Percentiles rank a stretch among this genome's conserved stretches.
These are phyloP conservation scores for Murina feae DNA, from an alignment of 2,113 vertebrate genomes.

Conservation along the genomic window DNA sequence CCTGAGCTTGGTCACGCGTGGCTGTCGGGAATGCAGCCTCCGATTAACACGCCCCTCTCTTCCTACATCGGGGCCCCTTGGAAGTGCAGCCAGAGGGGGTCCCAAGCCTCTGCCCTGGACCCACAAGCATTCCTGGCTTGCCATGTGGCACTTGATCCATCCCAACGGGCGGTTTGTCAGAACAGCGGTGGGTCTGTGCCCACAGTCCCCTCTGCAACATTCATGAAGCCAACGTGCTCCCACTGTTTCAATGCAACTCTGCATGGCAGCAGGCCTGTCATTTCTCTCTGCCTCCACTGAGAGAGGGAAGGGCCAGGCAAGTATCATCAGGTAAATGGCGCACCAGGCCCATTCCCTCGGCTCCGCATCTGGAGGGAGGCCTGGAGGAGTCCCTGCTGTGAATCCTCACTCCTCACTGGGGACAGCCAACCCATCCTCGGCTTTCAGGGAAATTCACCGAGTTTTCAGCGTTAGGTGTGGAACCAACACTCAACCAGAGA, in stretches of 20 bases:
- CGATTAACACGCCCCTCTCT: accelerated
- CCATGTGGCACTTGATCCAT: slow-evolving; percentile 54
- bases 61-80: background rate
- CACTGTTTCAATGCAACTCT: background rate
- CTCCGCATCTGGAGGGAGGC: background rate
- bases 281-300: background rate
- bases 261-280: background rate
- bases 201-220: slow-evolving; percentile 64
- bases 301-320: accelerated
- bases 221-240: slow-evolving; percentile 46
- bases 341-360: accelerated
- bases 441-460: background rate
- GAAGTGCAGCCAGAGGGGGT: background rate
- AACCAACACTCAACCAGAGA: background rate
- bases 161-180: slow-evolving; percentile 63
- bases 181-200: slow-evolving; percentile 64
- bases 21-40: background rate
- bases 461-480: background rate
- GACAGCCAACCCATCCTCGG: accelerated
- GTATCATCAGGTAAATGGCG: background rate
- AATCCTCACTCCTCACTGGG: background rate
- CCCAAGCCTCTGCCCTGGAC: background rate
- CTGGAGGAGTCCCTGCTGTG: background rate
- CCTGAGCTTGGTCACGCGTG: slow-evolving; percentile 16
- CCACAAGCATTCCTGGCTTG: slow-evolving; percentile 21